Conservation (phyloP, 2,888 invertebrate genomes). For the Scrobipalpa atriplicella region DNA sequence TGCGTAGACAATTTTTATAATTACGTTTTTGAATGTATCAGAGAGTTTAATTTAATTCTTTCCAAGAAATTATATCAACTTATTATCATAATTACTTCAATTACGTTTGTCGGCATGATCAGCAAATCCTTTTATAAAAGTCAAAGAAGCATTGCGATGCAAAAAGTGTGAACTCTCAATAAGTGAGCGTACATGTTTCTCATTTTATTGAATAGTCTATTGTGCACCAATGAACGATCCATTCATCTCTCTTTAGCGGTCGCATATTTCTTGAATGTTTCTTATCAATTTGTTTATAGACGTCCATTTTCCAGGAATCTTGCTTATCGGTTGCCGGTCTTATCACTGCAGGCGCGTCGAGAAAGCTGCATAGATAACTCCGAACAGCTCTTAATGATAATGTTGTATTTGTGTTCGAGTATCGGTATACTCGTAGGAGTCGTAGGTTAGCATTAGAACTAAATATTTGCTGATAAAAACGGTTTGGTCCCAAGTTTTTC, state of each 20-base stretch:
- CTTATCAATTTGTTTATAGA: slow-evolving; percentile 27
- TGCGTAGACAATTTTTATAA: neutral
- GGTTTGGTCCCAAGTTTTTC: slow-evolving; percentile 52
- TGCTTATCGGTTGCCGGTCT: slow-evolving; percentile 55
- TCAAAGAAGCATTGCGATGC: neutral
- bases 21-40: neutral
- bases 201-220: slow-evolving; percentile 12
- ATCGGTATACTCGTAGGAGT: neutral
- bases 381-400: slow-evolving; percentile 22
- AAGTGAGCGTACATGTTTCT: slow-evolving; percentile 7
- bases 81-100: slow-evolving; percentile 16
- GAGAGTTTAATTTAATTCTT: neutral
- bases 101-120: slow-evolving; percentile 1
- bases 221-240: slow-evolving; percentile 22
- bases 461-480: neutral
- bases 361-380: slow-evolving; percentile 40
- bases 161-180: neutral
- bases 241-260: slow-evolving; percentile 21
- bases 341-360: slow-evolving; percentile 53
- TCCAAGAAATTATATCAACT: slow-evolving; percentile 1
- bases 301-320: slow-evolving; percentile 47
- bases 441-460: neutral
- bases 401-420: slow-evolving; percentile 31
- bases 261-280: slow-evolving; percentile 25
- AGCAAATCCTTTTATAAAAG: neutral